Percentiles rank a stretch among this genome's conserved stretches.
Evolutionary conservation across 2,888 invertebrate genomes (phyloP).

Genomic region (Drepana falcataria): DNA sequence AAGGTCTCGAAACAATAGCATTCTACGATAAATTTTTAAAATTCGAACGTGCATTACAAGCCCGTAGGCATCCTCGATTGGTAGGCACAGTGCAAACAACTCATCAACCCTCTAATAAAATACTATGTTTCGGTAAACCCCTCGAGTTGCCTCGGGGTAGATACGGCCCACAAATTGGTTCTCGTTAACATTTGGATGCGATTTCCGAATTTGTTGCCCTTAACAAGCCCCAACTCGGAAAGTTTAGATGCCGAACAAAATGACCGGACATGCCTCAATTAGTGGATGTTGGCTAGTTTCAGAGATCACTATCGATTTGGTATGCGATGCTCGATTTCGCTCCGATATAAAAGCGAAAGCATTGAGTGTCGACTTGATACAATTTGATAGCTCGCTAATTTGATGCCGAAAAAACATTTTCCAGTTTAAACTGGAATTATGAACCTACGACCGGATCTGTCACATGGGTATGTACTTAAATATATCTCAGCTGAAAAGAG

Average conservation of each 20-base stretch:
- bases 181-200: conserved; percentile 72
- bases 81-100: conserved; percentile 38
- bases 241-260: conserved; percentile 56
- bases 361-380: conserved; percentile 7
- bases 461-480: too few relatives aligned
- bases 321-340: conserved; percentile 22
- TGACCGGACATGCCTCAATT: conserved; percentile 72
- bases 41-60: not conserved
- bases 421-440: not conserved
- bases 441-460: too few relatives aligned
- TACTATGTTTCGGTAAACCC: conserved; percentile 44
- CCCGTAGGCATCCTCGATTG: conserved; percentile 8
- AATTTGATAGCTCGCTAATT: not conserved
- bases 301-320: conserved; percentile 29
- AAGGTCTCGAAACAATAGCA: not conserved
- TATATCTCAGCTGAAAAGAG: too few relatives aligned
- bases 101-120: conserved; percentile 58
- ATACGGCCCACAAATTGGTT: conserved; percentile 60
- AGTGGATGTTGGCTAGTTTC: conserved; percentile 35
- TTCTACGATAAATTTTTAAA: not conserved
- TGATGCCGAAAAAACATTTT: not conserved
- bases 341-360: conserved; percentile 2
- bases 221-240: conserved; percentile 58
- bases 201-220: conserved; percentile 68
- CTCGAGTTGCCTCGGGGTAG: conserved; percentile 36